Base-by-base conservation (phyloP, 2,113 vertebrate species). In the Polypterus senegalus region DNA sequence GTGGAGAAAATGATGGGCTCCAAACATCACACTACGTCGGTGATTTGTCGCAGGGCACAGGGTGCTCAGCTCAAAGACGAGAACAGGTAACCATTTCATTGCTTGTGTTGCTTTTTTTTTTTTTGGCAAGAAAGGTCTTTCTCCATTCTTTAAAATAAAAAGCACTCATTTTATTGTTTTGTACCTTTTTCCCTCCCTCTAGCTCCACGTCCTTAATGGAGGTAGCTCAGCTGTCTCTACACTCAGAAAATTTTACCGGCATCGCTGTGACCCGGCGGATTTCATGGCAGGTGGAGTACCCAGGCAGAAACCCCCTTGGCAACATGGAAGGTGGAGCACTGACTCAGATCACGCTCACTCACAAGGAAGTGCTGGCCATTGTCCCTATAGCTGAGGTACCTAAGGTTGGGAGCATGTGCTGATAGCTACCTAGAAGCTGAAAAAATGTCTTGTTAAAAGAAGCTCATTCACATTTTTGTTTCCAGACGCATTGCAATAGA, bases 251-350 rank as follows among this genome's bases (percentile, higher is more conserved):
- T 5, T 57, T 44, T 6, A 27, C 2, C 27, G 56, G 56, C 49
- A 6, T 9, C 2, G 56, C 56, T 76, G 69, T n/a, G 64, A 69
- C 9, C 27, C 56, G 56, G 5, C 43, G 56, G 56, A 27, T 57
- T 3, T 44, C 27, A 52, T 86, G 81, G 83, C 77, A 74, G 76
- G 77, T 82, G 68, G 83, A 83, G 69, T 80, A 78, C 60, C 77
- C 76, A 0, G 69, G 66, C 1, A 66, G 0, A 47, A 67, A 55
- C 46, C 63, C 62, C 47, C 27, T 8, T 0, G 9, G 51, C 1
- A 66, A 60, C 3, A 66, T 70, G 68, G 70, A 69, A 0, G 67
- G 66, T 7, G 58, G 66, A 58, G 68, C 61, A 11, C 81, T 70
- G 67, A 61, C 68, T 61, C 49, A 9, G 49, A 80, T 83, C 65